These are phyloP conservation scores for Chlamydotis undulata DNA, from an alignment of 2,113 vertebrate species.

Conservation along the genomic window DNA sequence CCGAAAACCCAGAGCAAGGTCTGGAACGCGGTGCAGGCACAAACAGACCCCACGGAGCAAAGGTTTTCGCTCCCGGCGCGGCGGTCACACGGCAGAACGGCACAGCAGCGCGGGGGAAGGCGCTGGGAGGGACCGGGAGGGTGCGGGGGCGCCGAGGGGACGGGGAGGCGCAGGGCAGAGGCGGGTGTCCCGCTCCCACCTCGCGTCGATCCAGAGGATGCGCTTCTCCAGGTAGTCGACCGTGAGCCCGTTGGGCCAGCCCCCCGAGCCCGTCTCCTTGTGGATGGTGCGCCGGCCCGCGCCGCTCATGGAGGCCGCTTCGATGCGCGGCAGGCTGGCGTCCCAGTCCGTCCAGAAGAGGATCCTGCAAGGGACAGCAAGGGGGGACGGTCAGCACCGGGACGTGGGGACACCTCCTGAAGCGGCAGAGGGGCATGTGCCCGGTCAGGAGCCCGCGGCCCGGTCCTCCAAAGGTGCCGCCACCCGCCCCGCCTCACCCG, in stretches of 20 bases:
- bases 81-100: neutral
- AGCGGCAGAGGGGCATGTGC: rapidly evolving
- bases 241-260: slow-evolving; percentile 96
- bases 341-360: slow-evolving; percentile 99
- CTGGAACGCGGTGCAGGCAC: rapidly evolving
- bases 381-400: rapidly evolving
- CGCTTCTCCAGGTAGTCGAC: slow-evolving; percentile 95
- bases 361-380: slow-evolving; percentile 72
- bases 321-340: slow-evolving; percentile 91
- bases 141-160: neutral
- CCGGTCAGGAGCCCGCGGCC: rapidly evolving
- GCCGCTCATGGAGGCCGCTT: slow-evolving; percentile 96
- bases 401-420: neutral
- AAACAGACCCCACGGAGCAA: rapidly evolving
- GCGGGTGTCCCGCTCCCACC: slow-evolving; percentile 65
- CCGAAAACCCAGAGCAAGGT: neutral
- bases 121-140: neutral
- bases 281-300: slow-evolving; percentile 92
- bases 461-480: neutral
- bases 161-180: rapidly evolving
- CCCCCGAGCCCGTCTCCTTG: slow-evolving; percentile 91
- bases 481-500: slow-evolving; percentile 73
- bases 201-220: slow-evolving; percentile 97
- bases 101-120: rapidly evolving
- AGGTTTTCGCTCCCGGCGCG: neutral